Percentiles rank a stretch among this genome's conserved stretches.
Conservation (phyloP, 2,113 vertebrate genomes). For the Morone saxatilis region DNA sequence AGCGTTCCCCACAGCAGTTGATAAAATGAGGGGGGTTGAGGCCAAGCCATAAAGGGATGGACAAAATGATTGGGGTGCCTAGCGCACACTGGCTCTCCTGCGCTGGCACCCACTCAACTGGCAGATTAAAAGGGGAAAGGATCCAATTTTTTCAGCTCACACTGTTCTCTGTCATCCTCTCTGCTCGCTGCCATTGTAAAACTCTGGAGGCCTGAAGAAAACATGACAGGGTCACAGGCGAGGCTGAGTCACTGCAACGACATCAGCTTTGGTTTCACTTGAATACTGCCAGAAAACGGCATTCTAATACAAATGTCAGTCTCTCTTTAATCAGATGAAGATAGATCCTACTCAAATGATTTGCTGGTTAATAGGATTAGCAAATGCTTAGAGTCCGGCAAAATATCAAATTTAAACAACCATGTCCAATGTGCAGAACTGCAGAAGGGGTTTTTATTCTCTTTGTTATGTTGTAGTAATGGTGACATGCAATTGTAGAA, state of each 20-base stretch:
- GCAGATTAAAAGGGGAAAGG: constrained; percentile 73
- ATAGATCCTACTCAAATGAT: constrained; percentile 40
- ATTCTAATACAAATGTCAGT: constrained; percentile 35
- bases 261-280: constrained; percentile 8
- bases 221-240: constrained; percentile 45
- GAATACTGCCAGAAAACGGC: constrained; percentile 26
- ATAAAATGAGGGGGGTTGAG: constrained; percentile 50
- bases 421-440: neutral
- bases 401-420: constrained; percentile 27
- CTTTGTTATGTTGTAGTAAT: neutral
- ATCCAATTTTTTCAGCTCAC: constrained; percentile 73
- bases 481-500: neutral
- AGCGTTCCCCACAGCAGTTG: constrained; percentile 48
- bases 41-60: constrained; percentile 68
- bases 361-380: constrained; percentile 55
- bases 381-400: constrained; percentile 33
- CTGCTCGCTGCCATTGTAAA: constrained; percentile 48
- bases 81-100: constrained; percentile 69
- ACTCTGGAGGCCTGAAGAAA: constrained; percentile 46
- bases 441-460: constrained; percentile 7
- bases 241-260: constrained; percentile 32
- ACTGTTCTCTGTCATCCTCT: constrained; percentile 59
- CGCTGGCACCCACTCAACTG: constrained; percentile 78
- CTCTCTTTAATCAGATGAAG: constrained; percentile 51
- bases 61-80: constrained; percentile 74